Conservation (phyloP, 2,113 vertebrate species). For the Saguinus imperator region DNA sequence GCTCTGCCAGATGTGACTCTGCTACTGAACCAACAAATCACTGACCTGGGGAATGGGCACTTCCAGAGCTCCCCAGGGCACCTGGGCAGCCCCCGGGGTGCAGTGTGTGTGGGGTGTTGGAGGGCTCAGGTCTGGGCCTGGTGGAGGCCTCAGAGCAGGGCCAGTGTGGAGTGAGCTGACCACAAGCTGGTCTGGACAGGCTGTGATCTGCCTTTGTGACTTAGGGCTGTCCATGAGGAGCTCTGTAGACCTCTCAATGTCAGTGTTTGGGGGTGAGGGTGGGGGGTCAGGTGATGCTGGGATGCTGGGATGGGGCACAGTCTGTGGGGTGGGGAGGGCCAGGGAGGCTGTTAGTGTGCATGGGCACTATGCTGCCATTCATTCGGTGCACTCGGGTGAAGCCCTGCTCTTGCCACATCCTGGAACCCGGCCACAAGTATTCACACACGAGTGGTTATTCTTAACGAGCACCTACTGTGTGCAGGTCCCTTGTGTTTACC, state of each 20-base stretch:
- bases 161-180: too few species aligned
- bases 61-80: background rate
- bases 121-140: background rate
- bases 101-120: background rate
- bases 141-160: background rate
- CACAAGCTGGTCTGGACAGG: fast-evolving
- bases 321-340: fast-evolving
- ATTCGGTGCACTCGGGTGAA: background rate
- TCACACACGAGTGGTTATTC: background rate
- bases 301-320: too few species aligned
- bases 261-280: background rate
- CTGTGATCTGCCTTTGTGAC: too few species aligned
- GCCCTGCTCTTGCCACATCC: background rate
- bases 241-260: background rate
- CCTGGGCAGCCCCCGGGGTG: background rate
- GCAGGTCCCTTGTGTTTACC: too few species aligned
- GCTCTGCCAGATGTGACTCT: background rate
- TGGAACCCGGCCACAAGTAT: background rate
- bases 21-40: fast-evolving
- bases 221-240: background rate
- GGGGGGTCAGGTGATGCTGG: too few species aligned
- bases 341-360: background rate
- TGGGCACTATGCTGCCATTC: background rate
- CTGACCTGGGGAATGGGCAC: too few species aligned
- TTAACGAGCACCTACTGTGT: background rate